These are phyloP conservation scores for Mesoclemmys tuberculata DNA, from an alignment of 2,113 vertebrate genomes.

Conservation along the genomic window DNA sequence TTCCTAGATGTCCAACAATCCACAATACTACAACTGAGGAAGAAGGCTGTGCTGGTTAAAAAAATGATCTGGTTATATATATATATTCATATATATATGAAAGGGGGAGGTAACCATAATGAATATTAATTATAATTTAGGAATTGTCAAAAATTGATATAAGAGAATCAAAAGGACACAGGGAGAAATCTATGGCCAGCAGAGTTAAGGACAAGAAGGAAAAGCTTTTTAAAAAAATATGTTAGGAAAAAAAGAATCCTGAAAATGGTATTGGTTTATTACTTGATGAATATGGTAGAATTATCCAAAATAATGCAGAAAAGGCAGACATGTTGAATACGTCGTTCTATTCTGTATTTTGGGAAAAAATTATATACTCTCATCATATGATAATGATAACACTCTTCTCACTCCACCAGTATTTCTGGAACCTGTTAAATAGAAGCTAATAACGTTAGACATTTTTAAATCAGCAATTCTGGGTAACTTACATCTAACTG, in stretches of 20 bases:
- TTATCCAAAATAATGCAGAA: not conserved
- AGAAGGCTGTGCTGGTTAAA: not conserved
- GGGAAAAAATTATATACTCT: not conserved
- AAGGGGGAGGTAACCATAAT: not conserved
- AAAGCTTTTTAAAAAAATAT: not conserved
- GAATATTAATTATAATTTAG: not conserved
- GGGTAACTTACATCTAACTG: not conserved
- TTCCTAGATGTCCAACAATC: not conserved
- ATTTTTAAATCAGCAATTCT: not conserved
- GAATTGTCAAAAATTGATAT: not conserved
- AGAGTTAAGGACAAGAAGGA: not conserved
- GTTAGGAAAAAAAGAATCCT: no score
- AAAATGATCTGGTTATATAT: not conserved
- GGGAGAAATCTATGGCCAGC: not conserved
- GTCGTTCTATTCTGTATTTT: no score
- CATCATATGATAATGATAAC: not conserved
- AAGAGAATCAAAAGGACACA: not conserved
- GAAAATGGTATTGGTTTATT: not conserved
- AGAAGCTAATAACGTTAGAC: not conserved
- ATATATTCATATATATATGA: no score
- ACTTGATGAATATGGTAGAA: not conserved
- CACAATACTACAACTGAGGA: not conserved
- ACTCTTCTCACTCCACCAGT: not conserved
- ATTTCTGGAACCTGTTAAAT: not conserved
- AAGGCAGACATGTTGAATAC: not conserved